Base-by-base conservation (phyloP, 2,797 vertebrate genomes). In the Prionace glauca region DNA sequence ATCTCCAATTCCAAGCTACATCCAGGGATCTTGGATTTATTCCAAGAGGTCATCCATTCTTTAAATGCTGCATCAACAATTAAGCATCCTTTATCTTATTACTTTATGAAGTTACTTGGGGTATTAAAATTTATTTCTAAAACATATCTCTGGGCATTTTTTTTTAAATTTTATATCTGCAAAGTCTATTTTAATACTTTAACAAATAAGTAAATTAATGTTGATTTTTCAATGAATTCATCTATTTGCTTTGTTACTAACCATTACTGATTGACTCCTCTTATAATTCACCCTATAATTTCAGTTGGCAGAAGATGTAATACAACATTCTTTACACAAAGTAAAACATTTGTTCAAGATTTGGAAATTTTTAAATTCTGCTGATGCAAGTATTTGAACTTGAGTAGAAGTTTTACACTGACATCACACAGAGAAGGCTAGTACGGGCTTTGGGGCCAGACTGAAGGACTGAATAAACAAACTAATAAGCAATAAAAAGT, bases 291-390 rank as follows among this genome's bases (percentile, higher is more conserved):
- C 9, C n/a, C 62, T 92, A 24, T 22, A 91, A 50, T 77, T 72
- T 74, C 93, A 95, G 93, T 95, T 95, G 93, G 93, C 93, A 95
- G 93, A 72, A 90, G 71, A 60, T 95, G 41, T 45, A 56, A 32
- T 29, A 56, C 14, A 72, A 56, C 69, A 71, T 56, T 77, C 72
- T 74, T 32, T 71, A 18, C 3, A 45, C 45, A 26, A 56, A 32
- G 29, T 50, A 3, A 45, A 67, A 56, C 50, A n/a, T 50, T 90
- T 77, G 71, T 56, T 95, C 26, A 56, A 36, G 67, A 45, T 77
- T 56, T 94, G 16, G 71, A 94, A 94, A 45, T 41, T 8, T 56
- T 32, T 74, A 5, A 72, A 71, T 12, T 22, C 69, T 94, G 72
- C 10, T 72, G 67, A 94, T 71, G 36, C 41, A 74, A 94, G 45